Percentiles rank a stretch among this genome's conserved stretches.
These are phyloP conservation scores for Luffia ferchaultella DNA, from an alignment of 2,888 invertebrate genomes.

Conservation along the genomic window DNA sequence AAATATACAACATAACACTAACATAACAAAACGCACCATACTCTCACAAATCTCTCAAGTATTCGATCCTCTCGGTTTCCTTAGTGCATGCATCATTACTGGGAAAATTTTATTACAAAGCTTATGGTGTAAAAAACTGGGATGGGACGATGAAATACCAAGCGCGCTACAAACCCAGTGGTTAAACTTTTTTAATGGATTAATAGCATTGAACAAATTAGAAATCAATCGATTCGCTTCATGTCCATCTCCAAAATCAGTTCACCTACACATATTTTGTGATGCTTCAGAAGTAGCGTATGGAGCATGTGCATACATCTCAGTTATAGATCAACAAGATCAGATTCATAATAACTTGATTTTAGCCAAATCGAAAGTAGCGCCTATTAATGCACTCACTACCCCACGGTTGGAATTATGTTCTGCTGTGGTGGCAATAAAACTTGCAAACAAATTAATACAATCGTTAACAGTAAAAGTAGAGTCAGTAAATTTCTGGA, in stretches of 20 bases:
- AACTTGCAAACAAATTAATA: conserved; percentile 17
- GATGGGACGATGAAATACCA: conserved; percentile 18
- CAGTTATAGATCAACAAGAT: conserved; percentile 11
- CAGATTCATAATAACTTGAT: conserved; percentile 13
- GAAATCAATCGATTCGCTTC: conserved; percentile 12
- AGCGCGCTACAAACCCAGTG: neutral
- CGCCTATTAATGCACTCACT: conserved; percentile 19
- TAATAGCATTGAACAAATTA: neutral
- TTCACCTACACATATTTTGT: conserved; percentile 20
- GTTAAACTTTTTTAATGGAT: neutral
- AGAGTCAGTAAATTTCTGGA: conserved; percentile 16
- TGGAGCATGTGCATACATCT: conserved; percentile 20
- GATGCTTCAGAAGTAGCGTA: conserved; percentile 22
- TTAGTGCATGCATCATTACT: conserved; percentile 15
- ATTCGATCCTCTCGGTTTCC: conserved; percentile 19
- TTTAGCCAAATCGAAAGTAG: conserved; percentile 18
- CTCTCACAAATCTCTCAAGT: conserved; percentile 14
- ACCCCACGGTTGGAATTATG: conserved; percentile 24
- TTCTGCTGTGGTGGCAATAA: conserved; percentile 19
- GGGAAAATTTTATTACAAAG: conserved; percentile 19
- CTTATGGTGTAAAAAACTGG: conserved; percentile 17
- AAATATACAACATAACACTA: neutral
- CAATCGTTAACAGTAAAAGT: conserved; percentile 13
- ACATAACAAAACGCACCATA: conserved; percentile 15
- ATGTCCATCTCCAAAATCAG: conserved; percentile 8